Percentiles rank a stretch among this genome's conserved stretches.
phyloP scores from a whole-genome alignment of 2,113 vertebrate genomes.

The Thamnaconus septentrionalis region DNA sequence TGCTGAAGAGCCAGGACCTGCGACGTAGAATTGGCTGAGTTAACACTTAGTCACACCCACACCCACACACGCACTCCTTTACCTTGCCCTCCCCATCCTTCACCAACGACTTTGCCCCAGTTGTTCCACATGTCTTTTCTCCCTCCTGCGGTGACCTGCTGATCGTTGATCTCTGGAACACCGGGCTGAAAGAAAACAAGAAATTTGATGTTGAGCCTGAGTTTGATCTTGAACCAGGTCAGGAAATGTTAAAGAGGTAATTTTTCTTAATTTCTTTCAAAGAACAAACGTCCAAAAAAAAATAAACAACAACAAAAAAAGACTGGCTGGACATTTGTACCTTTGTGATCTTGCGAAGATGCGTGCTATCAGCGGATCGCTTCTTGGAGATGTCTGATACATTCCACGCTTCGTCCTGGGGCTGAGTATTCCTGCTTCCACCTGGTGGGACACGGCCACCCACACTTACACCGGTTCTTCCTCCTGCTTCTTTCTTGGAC shows the following conservation, averaged over 20 bases:
- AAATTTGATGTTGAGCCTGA: too few relatives aligned
- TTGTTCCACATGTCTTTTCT: slow-evolving; percentile 82
- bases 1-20: slow-evolving; percentile 83
- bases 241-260: background rate
- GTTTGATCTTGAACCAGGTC: background rate
- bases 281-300: background rate
- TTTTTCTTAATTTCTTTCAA: too few relatives aligned
- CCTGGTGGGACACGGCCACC: slow-evolving; percentile 65
- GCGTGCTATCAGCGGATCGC: slow-evolving; percentile 90
- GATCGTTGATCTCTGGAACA: slow-evolving; percentile 88
- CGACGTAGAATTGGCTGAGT: slow-evolving; percentile 5
- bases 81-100: slow-evolving; percentile 69
- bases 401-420: slow-evolving; percentile 95
- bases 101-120: slow-evolving; percentile 97
- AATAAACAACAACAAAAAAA: background rate
- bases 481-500: slow-evolving; percentile 83
- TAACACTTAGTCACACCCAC: too few relatives aligned
- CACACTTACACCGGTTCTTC: slow-evolving; percentile 59
- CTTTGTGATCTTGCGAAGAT: slow-evolving; percentile 94
- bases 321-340: slow-evolving; percentile 54
- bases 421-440: slow-evolving; percentile 70
- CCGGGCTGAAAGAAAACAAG: slow-evolving; percentile 77
- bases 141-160: slow-evolving; percentile 90
- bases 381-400: slow-evolving; percentile 91
- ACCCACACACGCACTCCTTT: too few relatives aligned